A percentile compares a stretch with the other conserved stretches of the same genome.
Conservation (phyloP, 2,113 vertebrate species). For the Scatophagus argus region DNA sequence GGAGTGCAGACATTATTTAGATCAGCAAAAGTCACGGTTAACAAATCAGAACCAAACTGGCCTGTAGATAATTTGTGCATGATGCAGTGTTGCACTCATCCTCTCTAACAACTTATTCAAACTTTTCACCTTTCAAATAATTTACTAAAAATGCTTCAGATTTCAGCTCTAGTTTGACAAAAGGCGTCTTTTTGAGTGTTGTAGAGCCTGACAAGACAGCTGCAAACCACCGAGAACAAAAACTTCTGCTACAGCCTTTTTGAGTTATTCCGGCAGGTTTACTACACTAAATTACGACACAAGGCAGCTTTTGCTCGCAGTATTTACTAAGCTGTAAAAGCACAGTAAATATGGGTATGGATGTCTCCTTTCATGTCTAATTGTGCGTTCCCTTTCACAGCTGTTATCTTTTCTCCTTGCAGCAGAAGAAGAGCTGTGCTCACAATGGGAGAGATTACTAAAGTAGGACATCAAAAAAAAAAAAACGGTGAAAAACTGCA, state of each 20-base stretch:
- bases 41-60: background rate
- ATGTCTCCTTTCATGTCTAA: conserved; percentile 22
- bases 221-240: conserved; percentile 14
- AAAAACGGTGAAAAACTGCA: conserved; percentile 23
- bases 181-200: background rate
- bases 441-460: conserved; percentile 59
- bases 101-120: background rate
- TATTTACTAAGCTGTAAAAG: conserved; percentile 44
- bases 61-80: conserved; percentile 4
- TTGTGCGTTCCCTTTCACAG: background rate
- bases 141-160: too few species aligned
- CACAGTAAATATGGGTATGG: conserved; percentile 30
- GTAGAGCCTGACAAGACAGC: background rate
- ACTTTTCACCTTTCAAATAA: background rate
- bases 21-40: background rate
- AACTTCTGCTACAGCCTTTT: background rate
- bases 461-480: conserved; percentile 66
- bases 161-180: background rate
- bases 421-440: conserved; percentile 21
- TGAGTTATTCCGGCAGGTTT: conserved; percentile 11
- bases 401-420: conserved; percentile 28
- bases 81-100: background rate
- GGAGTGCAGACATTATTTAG: background rate
- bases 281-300: conserved; percentile 23
- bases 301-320: conserved; percentile 14